These are phyloP conservation scores for Ceryle rudis DNA, from an alignment of 2,797 vertebrate species.

Conservation along the genomic window DNA sequence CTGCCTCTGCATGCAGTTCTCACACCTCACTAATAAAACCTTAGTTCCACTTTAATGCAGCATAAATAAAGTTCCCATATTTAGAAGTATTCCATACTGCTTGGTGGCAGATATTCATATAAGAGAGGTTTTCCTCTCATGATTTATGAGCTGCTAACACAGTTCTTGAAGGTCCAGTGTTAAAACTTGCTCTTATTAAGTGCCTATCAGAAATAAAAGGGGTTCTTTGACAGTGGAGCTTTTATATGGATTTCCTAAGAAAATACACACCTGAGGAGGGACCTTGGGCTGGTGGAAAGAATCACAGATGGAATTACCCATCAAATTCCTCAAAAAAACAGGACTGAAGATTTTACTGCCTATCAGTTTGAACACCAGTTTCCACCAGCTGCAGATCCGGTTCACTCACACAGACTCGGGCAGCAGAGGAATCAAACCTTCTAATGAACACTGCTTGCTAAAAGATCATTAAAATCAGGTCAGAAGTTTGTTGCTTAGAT, in stretches of 20 bases:
- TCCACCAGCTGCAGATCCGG: neutral
- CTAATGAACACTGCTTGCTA: neutral
- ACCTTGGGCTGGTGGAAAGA: neutral
- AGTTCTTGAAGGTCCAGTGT: neutral
- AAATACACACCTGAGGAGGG: fast-evolving
- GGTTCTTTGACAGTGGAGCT: neutral
- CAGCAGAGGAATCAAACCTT: neutral
- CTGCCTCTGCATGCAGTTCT: neutral
- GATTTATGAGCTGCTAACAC: neutral
- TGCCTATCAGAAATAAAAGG: neutral
- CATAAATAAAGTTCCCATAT: neutral
- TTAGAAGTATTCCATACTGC: neutral
- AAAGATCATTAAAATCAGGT: neutral
- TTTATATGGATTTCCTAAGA: neutral
- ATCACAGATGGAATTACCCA: neutral
- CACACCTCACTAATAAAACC: neutral
- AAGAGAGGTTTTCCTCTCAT: neutral
- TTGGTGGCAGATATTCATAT: neutral
- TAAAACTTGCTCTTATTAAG: neutral
- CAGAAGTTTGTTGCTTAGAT: neutral
- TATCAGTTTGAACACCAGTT: neutral
- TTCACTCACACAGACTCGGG: neutral
- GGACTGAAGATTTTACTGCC: neutral
- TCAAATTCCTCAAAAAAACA: neutral
- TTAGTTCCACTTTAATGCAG: neutral